Base-by-base conservation (phyloP, 2,888 invertebrate species). In the Chloromyia formosa region DNA sequence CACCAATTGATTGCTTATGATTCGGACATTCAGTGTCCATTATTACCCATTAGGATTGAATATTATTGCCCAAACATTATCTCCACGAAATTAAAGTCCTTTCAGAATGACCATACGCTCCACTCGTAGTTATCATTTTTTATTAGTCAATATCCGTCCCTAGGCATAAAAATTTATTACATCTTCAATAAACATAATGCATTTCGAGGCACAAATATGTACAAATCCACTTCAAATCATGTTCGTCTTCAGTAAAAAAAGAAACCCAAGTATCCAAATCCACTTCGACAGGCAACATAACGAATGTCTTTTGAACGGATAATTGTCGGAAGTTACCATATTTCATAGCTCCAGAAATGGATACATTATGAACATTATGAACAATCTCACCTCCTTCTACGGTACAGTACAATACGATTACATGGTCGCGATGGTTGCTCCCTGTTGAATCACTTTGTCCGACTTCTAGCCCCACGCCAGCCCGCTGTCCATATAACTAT, bases 261-360 rank as follows among this genome's bases (percentile, higher is more conserved):
- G 10, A 49, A 35, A 4, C 27, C 27, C 2, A 35, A 35, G 27
- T 49, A 49, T 49, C 49, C 12, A 49, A 60, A 60, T 60, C 60
- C 60, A 53, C 68, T 75, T 66, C 53, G 75, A 73, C 75, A 73
- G 45, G 23, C 35, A 49, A 20, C 64, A 54, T 60, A 69, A 75
- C 54, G 35, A 73, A 75, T 66, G 62, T 69, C 74, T 69, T 74
- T 58, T 18, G 62, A 75, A 75, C 75, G 61, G 62, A 75, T 75
- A 75, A 75, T 75, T 73, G 75, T 75, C 74, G 75, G 75, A 75
- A 75, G 75, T 53, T 49, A 64, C 69, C 71, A 74, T 76, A 74
- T 74, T 74, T 76, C 74, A 76, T 74, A 53, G 27, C 74, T 49
- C 73, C n/a, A 62, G 76, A 74, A 71, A 74, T 74, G 75, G 75